Evolutionary conservation across 2,888 invertebrate species (phyloP).

Genomic region (Drosophila acutilabella): DNA sequence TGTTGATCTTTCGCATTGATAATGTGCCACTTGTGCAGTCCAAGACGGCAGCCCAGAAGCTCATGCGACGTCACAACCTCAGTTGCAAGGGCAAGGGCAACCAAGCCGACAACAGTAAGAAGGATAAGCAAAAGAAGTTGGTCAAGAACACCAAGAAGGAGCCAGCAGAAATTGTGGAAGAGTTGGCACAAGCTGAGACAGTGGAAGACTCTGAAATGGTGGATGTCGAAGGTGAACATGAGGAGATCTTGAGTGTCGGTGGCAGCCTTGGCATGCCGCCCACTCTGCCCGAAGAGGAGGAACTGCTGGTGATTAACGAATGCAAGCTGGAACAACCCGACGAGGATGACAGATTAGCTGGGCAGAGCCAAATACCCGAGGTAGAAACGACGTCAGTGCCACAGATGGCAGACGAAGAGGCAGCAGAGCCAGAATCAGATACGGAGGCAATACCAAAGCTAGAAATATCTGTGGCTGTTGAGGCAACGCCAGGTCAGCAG

Average conservation of each 20-base stretch:
- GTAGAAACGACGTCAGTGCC: background rate
- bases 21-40: constrained; percentile 45
- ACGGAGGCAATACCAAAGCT: constrained; percentile 1
- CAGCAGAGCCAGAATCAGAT: background rate
- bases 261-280: constrained; percentile 34
- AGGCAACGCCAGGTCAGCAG: background rate
- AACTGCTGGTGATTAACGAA: constrained; percentile 53
- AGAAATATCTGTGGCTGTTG: constrained; percentile 1
- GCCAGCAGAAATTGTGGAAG: background rate
- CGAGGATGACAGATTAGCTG: background rate
- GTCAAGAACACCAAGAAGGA: background rate
- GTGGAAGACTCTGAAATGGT: background rate
- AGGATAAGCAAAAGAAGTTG: background rate
- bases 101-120: background rate
- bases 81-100: background rate
- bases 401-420: background rate
- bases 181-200: background rate
- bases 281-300: constrained; percentile 30
- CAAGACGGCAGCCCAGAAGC: constrained; percentile 1
- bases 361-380: background rate
- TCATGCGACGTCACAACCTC: background rate
- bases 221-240: background rate
- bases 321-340: constrained; percentile 42
- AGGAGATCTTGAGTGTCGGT: background rate
- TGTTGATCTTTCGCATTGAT: constrained; percentile 50